Evolutionary conservation across 2,113 vertebrate species (phyloP), one percentile per base, ranked within the genome.

Genomic region (Mustelus asterias): DNA sequence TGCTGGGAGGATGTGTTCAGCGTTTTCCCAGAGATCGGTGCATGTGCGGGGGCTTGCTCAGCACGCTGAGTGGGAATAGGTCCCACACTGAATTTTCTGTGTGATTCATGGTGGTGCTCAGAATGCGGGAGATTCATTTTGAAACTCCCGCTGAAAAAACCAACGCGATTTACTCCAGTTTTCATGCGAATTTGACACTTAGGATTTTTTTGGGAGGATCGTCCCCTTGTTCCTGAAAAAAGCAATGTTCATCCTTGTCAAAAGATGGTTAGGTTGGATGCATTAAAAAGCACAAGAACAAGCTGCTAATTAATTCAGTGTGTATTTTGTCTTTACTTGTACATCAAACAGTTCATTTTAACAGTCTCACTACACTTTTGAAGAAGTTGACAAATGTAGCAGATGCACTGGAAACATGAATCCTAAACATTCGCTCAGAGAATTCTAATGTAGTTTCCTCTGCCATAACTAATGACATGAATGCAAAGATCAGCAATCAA

Each of bases 231-330:
- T 67, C n/a, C 89, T 37, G 33, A 93, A 93, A 76, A 90, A 93
- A n/a, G 60, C 67, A 24, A 37, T 93, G n/a, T 93, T 20, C 65
- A 93, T 93, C 89, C 22, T 5, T 90, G 60, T 65, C 88, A 93
- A n/a, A 65, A 92, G 29, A 18, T 93, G 54, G 29, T 90, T 24
- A 88, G 22, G 9, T 54, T 54, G 44, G 60, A 22, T 37, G 89
- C 58, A 41, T 65, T 93, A n/a, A n/a, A 89, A 90, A 60, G 54
- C 54, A 90, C 88, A 90, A 90, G 44, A 90, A 63, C 11, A 60
- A 90, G 54, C 85, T 88, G 41, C 48, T 88, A 54, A 88, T 88
- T 88, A 88, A 88, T 88, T 44, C 85, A 54, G 85, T 60, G 85
- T 60, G 88, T 90, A 33, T 90, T 60, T 90, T 90, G 88, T 33